Percentiles rank a stretch among this genome's conserved stretches.
Evolutionary conservation across 2,888 invertebrate genomes (phyloP).

Genomic region (Nebria brevicollis): DNA sequence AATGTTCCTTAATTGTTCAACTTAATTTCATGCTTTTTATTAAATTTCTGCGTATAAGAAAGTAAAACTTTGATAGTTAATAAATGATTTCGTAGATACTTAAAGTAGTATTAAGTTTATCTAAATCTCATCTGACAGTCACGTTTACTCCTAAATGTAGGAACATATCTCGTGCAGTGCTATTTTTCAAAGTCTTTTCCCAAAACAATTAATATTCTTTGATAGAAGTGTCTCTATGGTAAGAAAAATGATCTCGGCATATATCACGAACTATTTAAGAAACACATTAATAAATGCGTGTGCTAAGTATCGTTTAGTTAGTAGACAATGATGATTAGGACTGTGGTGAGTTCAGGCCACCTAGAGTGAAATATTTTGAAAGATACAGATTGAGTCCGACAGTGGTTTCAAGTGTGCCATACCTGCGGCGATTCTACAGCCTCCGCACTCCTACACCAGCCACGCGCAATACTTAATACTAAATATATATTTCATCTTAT

Average conservation of each 20-base stretch:
- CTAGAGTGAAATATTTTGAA: conserved; percentile 1
- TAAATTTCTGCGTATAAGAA: no score
- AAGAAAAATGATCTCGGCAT: neutral
- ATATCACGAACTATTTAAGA: neutral
- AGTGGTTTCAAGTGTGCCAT: neutral
- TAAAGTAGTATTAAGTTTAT: neutral
- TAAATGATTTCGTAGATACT: neutral
- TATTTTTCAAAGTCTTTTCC: neutral
- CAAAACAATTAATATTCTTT: neutral
- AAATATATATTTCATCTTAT: no score
- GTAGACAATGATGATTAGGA: neutral
- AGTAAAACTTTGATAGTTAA: neutral
- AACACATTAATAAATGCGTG: neutral
- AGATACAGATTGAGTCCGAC: neutral
- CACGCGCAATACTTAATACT: neutral
- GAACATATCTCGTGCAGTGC: neutral
- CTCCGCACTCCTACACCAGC: neutral
- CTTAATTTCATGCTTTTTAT: no score
- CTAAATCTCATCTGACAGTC: neutral
- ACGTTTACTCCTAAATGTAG: neutral
- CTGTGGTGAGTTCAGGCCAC: neutral
- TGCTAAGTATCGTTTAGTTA: neutral
- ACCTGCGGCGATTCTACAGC: neutral
- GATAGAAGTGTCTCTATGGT: neutral
- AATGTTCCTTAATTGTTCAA: no score